These are phyloP conservation scores for Hypomecis punctinalis DNA, from an alignment of 2,888 invertebrate species.

Conservation along the genomic window DNA sequence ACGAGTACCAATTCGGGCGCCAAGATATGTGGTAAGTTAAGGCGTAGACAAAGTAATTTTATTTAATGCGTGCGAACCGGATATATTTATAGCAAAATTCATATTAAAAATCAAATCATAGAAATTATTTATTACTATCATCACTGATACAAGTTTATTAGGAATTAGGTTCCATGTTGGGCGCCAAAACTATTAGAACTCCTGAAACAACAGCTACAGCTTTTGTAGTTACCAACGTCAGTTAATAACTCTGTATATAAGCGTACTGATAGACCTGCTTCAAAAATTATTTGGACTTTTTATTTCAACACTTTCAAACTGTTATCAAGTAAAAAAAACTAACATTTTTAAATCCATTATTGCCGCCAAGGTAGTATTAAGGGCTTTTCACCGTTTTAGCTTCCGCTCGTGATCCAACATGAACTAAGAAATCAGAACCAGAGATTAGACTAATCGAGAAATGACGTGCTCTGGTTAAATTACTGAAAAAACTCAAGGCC, in stretches of 20 bases:
- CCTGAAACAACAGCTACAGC: neutral
- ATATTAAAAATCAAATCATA: neutral
- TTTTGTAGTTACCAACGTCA: too few relatives aligned
- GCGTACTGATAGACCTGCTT: too few relatives aligned
- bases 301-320: too few relatives aligned
- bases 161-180: conserved; percentile 42
- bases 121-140: too few relatives aligned
- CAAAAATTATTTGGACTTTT: too few relatives aligned
- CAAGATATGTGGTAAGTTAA: neutral
- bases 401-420: conserved; percentile 28
- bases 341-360: too few relatives aligned
- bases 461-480: conserved; percentile 28
- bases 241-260: too few relatives aligned
- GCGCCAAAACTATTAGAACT: conserved; percentile 43
- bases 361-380: neutral
- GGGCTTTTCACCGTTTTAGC: neutral
- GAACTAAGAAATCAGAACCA: neutral
- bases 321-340: too few relatives aligned
- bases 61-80: neutral
- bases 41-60: neutral
- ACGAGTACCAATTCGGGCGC: conserved; percentile 12
- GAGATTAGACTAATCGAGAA: conserved; percentile 33
- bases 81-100: neutral
- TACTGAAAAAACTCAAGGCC: conserved; percentile 28
- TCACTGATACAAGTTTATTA: too few relatives aligned